Evolutionary conservation across 2,797 vertebrate genomes (phyloP), one percentile per base, ranked within the genome.

Genomic region (Rhynchotus rufescens): DNA sequence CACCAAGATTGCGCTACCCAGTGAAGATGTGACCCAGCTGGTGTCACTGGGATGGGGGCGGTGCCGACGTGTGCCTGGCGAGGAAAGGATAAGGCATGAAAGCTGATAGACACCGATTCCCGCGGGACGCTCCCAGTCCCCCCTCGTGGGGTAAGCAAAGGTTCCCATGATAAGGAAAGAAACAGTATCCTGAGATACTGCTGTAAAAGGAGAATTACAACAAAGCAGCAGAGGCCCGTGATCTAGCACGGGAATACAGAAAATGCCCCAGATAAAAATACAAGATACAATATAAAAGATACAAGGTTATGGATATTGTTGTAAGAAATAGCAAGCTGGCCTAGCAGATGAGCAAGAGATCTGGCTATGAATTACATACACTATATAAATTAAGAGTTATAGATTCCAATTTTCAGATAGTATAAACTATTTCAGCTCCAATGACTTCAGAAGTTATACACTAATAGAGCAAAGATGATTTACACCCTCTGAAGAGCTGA

Each of bases 1-100:
- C 2, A 4, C n/a, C 45, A 82, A 51, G 78, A 74, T 66, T 25
- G 34, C 79, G 72, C 65, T 72, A 73, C 2, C 1, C 25, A 83
- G 65, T 8, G 65, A 57, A 77, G 80, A 83, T 28, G 89, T 90
- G 84, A 75, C 14, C 79, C 75, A 64, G 59, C 56, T 92, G 86
- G 54, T 61, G 76, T 65, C 57, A 67, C 49, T 56, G 61, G 10
- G 36, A 61, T 38, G 72, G n/a, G 72, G 79, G 54, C 36, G 52
- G 10, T 23, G 21, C 15, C 77, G 57, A 32, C 54, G 49, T 74
- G 60, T 88, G 66, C 80, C 62, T 62, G 34, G 40, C 76, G 61
- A 82, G 61, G 88, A 30, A 77, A 76, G 47, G 42, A 73, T 81
- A 67, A 5, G 25, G 61, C 28, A 80, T 74, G 77, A 82, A 88